These are phyloP conservation scores for Armadillidium nasatum DNA, from an alignment of 1,140 invertebrate species.

Conservation along the genomic window DNA sequence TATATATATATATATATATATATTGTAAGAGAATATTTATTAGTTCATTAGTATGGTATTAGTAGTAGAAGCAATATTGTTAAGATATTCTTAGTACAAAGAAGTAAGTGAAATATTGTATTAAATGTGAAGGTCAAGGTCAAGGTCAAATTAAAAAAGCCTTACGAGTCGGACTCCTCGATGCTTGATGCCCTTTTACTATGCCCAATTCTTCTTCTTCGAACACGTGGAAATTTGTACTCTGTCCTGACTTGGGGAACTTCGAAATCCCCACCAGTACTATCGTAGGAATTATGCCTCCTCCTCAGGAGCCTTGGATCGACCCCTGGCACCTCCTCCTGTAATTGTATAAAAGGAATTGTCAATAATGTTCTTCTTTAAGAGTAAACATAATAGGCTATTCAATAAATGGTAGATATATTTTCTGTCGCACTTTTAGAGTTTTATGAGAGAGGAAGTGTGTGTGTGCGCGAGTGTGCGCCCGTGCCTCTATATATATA, in stretches of 20 bases:
- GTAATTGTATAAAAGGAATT: slow-evolving; percentile 41
- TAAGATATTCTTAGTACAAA: no score
- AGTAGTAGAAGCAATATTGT: no score
- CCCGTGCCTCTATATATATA: background rate
- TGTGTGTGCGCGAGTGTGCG: no score
- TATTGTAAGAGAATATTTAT: no score
- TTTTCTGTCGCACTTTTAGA: no score
- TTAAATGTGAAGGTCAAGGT: no score
- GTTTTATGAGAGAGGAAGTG: no score
- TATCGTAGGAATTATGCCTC: slow-evolving; percentile 41
- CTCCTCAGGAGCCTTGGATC: slow-evolving; percentile 50
- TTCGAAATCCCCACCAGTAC: slow-evolving; percentile 50
- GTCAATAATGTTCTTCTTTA: no score
- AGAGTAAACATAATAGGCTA: no score
- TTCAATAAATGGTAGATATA: no score
- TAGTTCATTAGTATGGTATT: no score
- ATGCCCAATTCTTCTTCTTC: slow-evolving; percentile 26
- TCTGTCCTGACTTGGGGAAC: slow-evolving; percentile 54
- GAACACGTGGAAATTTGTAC: slow-evolving; percentile 50
- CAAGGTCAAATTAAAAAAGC: background rate
- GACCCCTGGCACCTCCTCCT: slow-evolving; percentile 68
- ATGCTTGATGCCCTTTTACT: slow-evolving; percentile 31
- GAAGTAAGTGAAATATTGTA: no score
- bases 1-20: background rate
- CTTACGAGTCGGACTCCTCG: slow-evolving; percentile 41